These are phyloP conservation scores for Schizopygopsis pylzovi DNA, from an alignment of 2,797 vertebrate genomes.

Conservation along the genomic window DNA sequence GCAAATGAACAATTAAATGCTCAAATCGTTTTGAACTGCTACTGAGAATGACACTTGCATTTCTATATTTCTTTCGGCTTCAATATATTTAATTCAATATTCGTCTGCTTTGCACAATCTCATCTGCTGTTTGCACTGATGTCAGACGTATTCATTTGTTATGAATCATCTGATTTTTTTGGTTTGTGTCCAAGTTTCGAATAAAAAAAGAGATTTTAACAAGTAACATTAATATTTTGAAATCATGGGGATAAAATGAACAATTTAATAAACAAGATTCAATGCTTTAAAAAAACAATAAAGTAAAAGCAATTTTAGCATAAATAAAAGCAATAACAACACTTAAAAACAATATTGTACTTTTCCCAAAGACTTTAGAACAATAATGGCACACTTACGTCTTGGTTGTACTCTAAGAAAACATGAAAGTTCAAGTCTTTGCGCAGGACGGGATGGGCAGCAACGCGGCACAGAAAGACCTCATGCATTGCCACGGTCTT, in stretches of 20 bases:
- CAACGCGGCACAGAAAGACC: slow-evolving; percentile 96
- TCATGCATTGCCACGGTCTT: slow-evolving; percentile 99
- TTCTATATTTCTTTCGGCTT: not conserved
- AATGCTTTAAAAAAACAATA: not conserved
- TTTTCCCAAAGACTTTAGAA: not conserved
- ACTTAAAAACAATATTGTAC: not conserved
- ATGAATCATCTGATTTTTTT: not conserved
- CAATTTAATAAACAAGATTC: not conserved
- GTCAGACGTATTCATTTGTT: not conserved
- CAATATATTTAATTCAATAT: not conserved
- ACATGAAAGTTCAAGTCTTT: slow-evolving; percentile 99
- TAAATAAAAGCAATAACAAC: not conserved
- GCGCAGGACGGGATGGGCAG: slow-evolving; percentile 95
- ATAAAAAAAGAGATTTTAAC: not conserved
- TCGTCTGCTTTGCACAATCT: not conserved
- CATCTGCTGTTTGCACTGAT: not conserved
- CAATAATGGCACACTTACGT: slow-evolving; percentile 77
- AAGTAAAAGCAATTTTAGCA: not conserved
- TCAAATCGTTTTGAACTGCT: not conserved
- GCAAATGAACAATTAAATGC: slow-evolving; percentile 37
- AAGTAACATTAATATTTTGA: not conserved
- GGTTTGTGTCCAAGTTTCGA: not conserved
- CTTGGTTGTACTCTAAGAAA: slow-evolving; percentile 99
- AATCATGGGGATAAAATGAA: not conserved
- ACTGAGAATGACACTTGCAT: not conserved